Evolutionary conservation across 2,888 invertebrate species (phyloP), one percentile per base, ranked within the genome.

Genomic region (Leucophenga maculata): DNA sequence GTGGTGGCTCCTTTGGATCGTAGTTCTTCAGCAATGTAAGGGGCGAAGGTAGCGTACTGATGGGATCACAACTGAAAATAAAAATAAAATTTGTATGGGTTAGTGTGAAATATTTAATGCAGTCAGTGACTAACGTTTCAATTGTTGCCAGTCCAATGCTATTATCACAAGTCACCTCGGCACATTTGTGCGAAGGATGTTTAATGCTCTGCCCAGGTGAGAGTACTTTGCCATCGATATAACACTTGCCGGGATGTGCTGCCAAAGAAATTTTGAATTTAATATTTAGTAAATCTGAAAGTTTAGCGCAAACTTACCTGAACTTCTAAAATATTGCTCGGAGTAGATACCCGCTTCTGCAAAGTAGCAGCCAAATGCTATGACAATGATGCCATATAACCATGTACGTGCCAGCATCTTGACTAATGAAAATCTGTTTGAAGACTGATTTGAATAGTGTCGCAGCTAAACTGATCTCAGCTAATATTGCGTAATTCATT

Each of bases 181-280:
- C 67, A 16, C 67, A 67, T 11, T 57, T 20, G 44, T 54, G 14
- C 26, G 26, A 6, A 1, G 66, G 67, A 67, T 67, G 67, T 48
- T 67, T 67, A 13, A 48, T 59, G n/a, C 46, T 57, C 26, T 67
- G 46, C 3, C 67, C 67, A 1, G 54, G 44, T n/a, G 39, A 32
- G 1, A 67, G 48, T 57, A 48, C 57, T 18, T 59, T 44, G 4
- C 57, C 57, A 26, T 57, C 57, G 44, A 67, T 31, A 16, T 48
- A 14, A 44, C 67, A 67, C 18, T 67, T 67, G 26, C 67, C 67
- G n/a, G 67, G 57, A 67, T 67, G 67, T 16, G 67, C 59, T 20
- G 57, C 11, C 14, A 32, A 13, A n/a, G 16, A 57, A 4, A n/a
- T 14, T 13, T 26, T 26, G 2, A 39, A 48, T 26, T 26, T 26